Evolutionary conservation across 37 sponge, comb jelly and placozoan species (phyloP).

Genomic region (Bolinopsis microptera): DNA sequence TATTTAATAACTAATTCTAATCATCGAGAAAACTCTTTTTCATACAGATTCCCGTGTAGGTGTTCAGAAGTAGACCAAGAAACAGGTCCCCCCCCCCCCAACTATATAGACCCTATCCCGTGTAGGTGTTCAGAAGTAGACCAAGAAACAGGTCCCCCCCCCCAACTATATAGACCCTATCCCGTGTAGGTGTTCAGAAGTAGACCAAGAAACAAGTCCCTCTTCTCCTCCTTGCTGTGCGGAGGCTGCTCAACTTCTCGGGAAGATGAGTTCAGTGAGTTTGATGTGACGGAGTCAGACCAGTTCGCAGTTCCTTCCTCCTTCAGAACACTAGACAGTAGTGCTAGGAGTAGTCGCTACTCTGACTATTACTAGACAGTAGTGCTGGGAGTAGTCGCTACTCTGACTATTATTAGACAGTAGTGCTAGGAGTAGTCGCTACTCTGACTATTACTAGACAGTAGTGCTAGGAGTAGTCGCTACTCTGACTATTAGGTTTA

Average conservation of each 20-base stretch:
- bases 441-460: too few relatives aligned
- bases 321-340: too few relatives aligned
- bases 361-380: too few relatives aligned
- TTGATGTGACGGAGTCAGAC: slow-evolving; percentile 8
- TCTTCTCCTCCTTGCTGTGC: not conserved
- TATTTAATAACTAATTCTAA: not conserved
- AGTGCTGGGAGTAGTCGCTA: too few relatives aligned
- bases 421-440: too few relatives aligned
- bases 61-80: not conserved
- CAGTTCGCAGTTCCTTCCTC: too few relatives aligned
- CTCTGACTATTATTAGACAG: too few relatives aligned
- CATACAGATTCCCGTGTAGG: not conserved
- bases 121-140: not conserved
- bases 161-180: not conserved
- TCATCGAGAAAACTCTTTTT: not conserved
- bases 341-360: too few relatives aligned
- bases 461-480: too few relatives aligned
- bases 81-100: not conserved
- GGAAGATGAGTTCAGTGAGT: not conserved
- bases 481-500: too few relatives aligned
- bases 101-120: not conserved
- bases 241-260: not conserved
- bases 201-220: not conserved
- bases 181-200: not conserved
- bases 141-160: not conserved